Conservation (phyloP, 1,140 invertebrate genomes). For the Aphelinus certus region DNA sequence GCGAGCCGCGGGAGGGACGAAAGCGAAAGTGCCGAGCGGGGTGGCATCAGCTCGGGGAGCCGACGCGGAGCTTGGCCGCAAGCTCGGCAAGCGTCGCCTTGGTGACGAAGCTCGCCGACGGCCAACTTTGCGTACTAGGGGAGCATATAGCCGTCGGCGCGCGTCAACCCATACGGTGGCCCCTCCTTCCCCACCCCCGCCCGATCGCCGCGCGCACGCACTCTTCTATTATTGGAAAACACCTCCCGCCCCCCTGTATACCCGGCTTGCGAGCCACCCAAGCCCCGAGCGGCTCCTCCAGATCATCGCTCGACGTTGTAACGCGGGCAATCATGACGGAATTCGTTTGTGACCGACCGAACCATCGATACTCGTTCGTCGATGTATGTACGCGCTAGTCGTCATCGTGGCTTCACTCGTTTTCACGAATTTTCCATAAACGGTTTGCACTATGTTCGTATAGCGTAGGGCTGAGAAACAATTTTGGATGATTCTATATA, state of each 20-base stretch:
- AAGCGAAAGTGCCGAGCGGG: slow-evolving; percentile 13
- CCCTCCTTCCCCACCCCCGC: not conserved
- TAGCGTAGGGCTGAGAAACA: no score
- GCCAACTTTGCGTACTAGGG: slow-evolving; percentile 46
- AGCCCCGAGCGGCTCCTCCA: no score
- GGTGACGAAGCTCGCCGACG: slow-evolving; percentile 42
- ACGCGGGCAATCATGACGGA: no score
- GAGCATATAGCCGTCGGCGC: slow-evolving; percentile 29
- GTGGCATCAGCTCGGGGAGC: not conserved
- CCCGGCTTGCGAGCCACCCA: no score
- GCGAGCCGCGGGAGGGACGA: not conserved
- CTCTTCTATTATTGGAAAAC: slow-evolving; percentile 28
- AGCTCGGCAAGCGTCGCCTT: slow-evolving; percentile 32
- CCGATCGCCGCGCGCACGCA: not conserved
- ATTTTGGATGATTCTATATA: no score
- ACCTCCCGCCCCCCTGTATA: not conserved
- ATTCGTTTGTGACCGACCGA: no score
- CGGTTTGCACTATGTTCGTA: no score
- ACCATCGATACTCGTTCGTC: no score
- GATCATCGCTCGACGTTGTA: no score
- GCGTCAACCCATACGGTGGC: not conserved
- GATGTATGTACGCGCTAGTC: no score
- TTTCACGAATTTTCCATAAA: no score
- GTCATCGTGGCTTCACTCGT: no score
- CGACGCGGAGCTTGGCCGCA: slow-evolving; percentile 16